Percentiles rank a stretch among this genome's conserved stretches.
These are phyloP conservation scores for Istiophorus platypterus DNA, from an alignment of 2,113 vertebrate genomes.

Conservation along the genomic window DNA sequence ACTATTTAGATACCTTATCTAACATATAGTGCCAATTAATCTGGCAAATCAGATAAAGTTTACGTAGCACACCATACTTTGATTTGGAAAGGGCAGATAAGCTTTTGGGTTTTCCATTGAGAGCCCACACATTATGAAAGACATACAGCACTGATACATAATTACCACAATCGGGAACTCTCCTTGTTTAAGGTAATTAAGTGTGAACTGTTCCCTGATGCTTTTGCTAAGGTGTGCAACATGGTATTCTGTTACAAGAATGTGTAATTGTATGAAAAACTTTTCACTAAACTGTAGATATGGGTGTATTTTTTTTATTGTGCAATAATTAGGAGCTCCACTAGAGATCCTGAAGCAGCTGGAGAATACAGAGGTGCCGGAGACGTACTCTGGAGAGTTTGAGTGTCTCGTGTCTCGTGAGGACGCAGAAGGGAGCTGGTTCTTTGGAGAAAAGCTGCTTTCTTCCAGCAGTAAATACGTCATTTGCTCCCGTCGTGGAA, in stretches of 20 bases:
- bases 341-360: slow-evolving; percentile 93
- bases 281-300: not conserved
- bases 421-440: slow-evolving; percentile 95
- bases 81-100: too few species aligned
- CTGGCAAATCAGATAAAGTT: too few species aligned
- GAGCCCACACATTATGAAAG: not conserved
- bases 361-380: slow-evolving; percentile 92
- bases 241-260: not conserved
- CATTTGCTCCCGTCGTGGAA: slow-evolving; percentile 92
- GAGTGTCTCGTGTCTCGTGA: slow-evolving; percentile 94
- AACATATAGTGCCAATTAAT: too few species aligned
- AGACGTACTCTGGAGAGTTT: slow-evolving; percentile 93
- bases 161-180: too few species aligned
- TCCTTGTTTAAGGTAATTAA: too few species aligned
- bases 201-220: too few species aligned
- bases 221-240: too few species aligned
- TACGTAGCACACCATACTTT: too few species aligned
- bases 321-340: slow-evolving; percentile 85
- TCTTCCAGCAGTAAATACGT: slow-evolving; percentile 87
- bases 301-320: not conserved
- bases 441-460: slow-evolving; percentile 88
- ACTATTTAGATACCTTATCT: too few species aligned
- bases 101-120: too few species aligned
- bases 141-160: not conserved
- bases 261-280: not conserved